phyloP scores from a whole-genome alignment of 2,888 invertebrate genomes.

The Erynnis tages region DNA sequence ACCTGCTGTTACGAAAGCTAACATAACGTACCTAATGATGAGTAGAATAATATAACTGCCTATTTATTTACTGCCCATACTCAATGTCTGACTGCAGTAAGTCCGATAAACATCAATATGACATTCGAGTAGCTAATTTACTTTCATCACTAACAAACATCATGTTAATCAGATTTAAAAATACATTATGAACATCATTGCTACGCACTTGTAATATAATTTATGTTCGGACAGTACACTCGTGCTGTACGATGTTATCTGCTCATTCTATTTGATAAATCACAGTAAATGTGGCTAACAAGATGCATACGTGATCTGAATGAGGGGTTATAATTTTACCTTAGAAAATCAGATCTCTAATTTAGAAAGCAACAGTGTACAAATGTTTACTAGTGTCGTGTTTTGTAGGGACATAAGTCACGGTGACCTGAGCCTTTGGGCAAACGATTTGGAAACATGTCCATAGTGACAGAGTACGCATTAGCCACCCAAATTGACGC shows the following conservation, averaged over 20 bases:
- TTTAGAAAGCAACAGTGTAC: conserved; percentile 54
- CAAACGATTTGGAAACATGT: conserved; percentile 25
- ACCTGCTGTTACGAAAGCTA: no score
- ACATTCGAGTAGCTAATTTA: conserved; percentile 39
- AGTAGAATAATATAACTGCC: no score
- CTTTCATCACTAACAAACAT: conserved; percentile 34
- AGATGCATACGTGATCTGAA: conserved; percentile 34
- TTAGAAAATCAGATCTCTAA: conserved; percentile 57
- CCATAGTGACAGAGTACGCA: neutral
- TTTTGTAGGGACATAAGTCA: conserved; percentile 42
- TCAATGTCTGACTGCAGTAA: neutral
- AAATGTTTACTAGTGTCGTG: conserved; percentile 54
- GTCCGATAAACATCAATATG: conserved; percentile 30
- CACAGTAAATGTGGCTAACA: conserved; percentile 39
- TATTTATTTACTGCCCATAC: no score
- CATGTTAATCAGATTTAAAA: conserved; percentile 42
- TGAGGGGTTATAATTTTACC: conserved; percentile 33
- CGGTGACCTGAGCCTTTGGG: conserved; percentile 29
- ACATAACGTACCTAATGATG: no score
- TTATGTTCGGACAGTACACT: conserved; percentile 40
- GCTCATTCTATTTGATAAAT: conserved; percentile 48
- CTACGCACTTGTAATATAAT: conserved; percentile 38
- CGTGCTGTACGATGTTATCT: conserved; percentile 51
- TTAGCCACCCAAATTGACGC: conserved; percentile 34
- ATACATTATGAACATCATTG: conserved; percentile 35